Percentiles rank a stretch among this genome's conserved stretches.
These are phyloP conservation scores for Diadumene lineata DNA, from an alignment of 92 coral and sea anemone species.

Conservation along the genomic window DNA sequence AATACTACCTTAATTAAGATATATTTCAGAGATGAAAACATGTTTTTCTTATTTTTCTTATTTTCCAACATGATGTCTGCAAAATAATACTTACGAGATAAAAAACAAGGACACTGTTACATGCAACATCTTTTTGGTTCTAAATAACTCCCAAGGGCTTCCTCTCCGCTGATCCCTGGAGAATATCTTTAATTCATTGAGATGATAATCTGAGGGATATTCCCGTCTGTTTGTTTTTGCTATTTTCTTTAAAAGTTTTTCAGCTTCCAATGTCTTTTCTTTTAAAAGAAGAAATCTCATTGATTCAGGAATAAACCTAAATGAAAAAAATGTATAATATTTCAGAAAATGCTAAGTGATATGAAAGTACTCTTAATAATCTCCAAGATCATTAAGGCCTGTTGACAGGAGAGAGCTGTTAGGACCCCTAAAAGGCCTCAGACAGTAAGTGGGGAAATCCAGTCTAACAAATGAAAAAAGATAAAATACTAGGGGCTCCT, in stretches of 20 bases:
- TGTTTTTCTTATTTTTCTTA: neutral
- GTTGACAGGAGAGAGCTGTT: too few relatives aligned
- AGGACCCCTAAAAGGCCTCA: too few relatives aligned
- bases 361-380: too few relatives aligned
- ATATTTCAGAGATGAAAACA: neutral
- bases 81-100: conserved; percentile 15
- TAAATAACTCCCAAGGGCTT: conserved; percentile 8
- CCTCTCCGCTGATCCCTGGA: conserved; percentile 21
- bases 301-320: conserved; percentile 33
- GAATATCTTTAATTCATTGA: neutral
- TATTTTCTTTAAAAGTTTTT: neutral
- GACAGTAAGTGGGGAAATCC: too few relatives aligned
- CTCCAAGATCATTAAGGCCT: too few relatives aligned
- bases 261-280: conserved; percentile 16
- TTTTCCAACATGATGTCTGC: neutral
- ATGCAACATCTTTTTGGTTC: conserved; percentile 29
- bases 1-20: too few relatives aligned
- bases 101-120: conserved; percentile 20
- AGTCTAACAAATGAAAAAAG: too few relatives aligned
- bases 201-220: conserved; percentile 8
- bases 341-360: too few relatives aligned
- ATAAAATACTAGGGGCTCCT: too few relatives aligned
- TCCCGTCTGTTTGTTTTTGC: conserved; percentile 31
- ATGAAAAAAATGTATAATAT: neutral
- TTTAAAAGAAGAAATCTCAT: conserved; percentile 24